Conservation (phyloP, 2,113 vertebrate genomes). For the Megatriorchis doriae region DNA sequence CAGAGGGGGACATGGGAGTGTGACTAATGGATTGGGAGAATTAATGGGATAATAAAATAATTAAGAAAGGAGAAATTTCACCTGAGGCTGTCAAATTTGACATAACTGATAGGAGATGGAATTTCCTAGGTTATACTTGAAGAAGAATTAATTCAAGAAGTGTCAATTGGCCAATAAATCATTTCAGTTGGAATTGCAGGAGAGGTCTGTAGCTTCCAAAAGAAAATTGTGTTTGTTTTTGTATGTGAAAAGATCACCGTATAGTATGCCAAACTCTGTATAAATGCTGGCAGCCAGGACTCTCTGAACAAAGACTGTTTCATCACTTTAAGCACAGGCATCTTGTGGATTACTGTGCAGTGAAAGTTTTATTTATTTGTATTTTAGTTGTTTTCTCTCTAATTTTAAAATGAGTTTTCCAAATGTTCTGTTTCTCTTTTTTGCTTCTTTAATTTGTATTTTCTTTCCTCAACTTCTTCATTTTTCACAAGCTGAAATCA, state of each 20-base stretch:
- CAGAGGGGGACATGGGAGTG: not conserved
- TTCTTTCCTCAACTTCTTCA: not conserved
- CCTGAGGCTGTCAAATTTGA: conserved; percentile 42
- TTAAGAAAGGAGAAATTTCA: conserved; percentile 54
- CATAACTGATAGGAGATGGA: conserved; percentile 19
- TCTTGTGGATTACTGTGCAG: not conserved
- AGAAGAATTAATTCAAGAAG: conserved; percentile 35
- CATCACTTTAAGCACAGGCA: not conserved
- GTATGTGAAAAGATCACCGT: not conserved
- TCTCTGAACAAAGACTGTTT: not conserved
- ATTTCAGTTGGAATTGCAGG: conserved; percentile 21
- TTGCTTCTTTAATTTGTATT: not conserved
- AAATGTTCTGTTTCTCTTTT: not conserved
- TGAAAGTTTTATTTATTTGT: not conserved
- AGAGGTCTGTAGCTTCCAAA: conserved; percentile 6
- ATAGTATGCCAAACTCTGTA: not conserved
- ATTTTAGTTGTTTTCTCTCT: not conserved
- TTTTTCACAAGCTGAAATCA: not conserved
- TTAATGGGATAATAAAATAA: conserved; percentile 56
- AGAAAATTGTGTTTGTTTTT: conserved; percentile 36
- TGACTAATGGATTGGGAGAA: conserved; percentile 30
- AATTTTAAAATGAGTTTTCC: not conserved
- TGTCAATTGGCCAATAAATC: conserved; percentile 45
- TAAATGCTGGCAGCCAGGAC: not conserved
- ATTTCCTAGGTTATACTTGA: conserved; percentile 50